These are phyloP conservation scores for Champsocephalus esox DNA, from an alignment of 2,797 vertebrate species.

Conservation along the genomic window DNA sequence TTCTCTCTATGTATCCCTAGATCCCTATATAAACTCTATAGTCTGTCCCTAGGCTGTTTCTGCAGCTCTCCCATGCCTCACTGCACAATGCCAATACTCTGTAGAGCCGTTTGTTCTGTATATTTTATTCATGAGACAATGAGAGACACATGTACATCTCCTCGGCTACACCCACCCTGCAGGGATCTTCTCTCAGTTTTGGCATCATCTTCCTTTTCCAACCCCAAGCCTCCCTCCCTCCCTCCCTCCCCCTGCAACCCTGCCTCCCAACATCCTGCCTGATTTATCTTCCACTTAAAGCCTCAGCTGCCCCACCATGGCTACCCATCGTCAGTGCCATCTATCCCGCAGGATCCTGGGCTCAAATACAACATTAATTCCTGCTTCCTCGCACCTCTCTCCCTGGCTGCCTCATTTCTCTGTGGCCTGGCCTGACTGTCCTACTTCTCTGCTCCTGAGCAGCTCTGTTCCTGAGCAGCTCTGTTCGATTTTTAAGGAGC, in stretches of 20 bases:
- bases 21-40: conserved; percentile 40
- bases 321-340: conserved; percentile 43
- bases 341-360: conserved; percentile 24
- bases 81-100: conserved; percentile 61
- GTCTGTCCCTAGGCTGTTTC: conserved; percentile 50
- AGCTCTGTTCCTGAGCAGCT: conserved; percentile 38
- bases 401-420: conserved; percentile 10
- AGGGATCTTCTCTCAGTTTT: conserved; percentile 55
- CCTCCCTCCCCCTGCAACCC: conserved; percentile 18
- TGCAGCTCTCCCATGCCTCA: conserved; percentile 23
- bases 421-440: conserved; percentile 47
- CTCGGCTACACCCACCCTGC: conserved; percentile 59
- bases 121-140: conserved; percentile 78
- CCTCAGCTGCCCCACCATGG: conserved; percentile 59
- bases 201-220: conserved; percentile 42
- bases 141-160: conserved; percentile 69
- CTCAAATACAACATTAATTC: conserved; percentile 43
- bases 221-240: conserved; percentile 5
- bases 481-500: conserved; percentile 58
- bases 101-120: conserved; percentile 71
- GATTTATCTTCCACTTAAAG: conserved; percentile 72
- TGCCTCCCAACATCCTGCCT: conserved; percentile 36
- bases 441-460: conserved; percentile 60
- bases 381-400: conserved; percentile 22
- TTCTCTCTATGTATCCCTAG: conserved; percentile 14